phyloP scores from a whole-genome alignment of 2,888 invertebrate genomes.

The Cataglyphis livida region DNA sequence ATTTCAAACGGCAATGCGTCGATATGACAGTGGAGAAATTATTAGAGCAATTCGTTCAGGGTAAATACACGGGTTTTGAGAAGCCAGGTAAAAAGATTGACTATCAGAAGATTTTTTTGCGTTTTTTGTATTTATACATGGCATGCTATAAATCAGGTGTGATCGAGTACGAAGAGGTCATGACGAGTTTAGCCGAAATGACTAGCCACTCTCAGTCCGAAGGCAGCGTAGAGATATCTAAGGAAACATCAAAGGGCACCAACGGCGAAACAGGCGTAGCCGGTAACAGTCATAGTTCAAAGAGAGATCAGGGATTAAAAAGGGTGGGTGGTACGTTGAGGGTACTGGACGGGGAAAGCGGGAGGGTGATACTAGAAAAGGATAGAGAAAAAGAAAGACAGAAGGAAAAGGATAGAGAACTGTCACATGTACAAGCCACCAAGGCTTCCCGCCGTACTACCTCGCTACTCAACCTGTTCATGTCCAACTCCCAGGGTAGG shows the following conservation, averaged over 20 bases:
- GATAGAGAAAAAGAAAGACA: conserved; percentile 80
- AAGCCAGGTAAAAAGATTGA: conserved; percentile 91
- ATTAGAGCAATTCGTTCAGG: conserved; percentile 95
- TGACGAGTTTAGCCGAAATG: conserved; percentile 82
- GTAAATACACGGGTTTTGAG: conserved; percentile 97
- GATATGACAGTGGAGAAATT: conserved; percentile 97
- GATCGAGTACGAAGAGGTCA: conserved; percentile 83
- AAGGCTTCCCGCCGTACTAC: conserved; percentile 97
- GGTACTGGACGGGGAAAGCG: conserved; percentile 78
- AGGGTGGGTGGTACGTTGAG: conserved; percentile 81
- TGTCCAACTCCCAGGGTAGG: conserved; percentile 97
- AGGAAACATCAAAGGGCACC: conserved; percentile 82
- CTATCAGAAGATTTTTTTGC: neutral
- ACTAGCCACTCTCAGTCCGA: conserved; percentile 80
- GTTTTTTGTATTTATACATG: neutral
- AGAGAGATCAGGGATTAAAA: conserved; percentile 82
- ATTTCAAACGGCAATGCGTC: conserved; percentile 96
- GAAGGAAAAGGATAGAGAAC: conserved; percentile 79
- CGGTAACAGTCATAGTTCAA: conserved; percentile 84
- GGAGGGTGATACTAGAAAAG: conserved; percentile 76
- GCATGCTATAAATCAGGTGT: conserved; percentile 77
- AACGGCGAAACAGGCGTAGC: conserved; percentile 85
- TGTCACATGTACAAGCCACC: conserved; percentile 83
- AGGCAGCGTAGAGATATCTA: conserved; percentile 72
- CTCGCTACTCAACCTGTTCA: conserved; percentile 97